Evolutionary conservation across 2,113 vertebrate species (phyloP).

Genomic region (Prochilodus magdalenae): DNA sequence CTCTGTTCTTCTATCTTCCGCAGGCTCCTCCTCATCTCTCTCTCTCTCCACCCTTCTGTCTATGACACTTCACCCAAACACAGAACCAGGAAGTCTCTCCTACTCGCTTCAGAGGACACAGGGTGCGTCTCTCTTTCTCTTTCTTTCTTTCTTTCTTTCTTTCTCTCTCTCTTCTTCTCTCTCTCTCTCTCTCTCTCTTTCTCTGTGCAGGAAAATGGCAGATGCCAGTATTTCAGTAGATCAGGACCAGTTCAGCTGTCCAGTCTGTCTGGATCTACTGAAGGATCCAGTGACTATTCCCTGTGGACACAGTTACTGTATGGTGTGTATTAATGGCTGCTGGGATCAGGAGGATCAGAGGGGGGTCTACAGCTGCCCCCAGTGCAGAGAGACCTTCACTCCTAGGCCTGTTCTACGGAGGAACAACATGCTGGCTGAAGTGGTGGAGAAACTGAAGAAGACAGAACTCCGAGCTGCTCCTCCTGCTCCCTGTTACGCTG

Average conservation of each 20-base stretch:
- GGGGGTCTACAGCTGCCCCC: constrained; percentile 1
- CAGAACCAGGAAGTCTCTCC: neutral
- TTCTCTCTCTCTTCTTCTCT: too few relatives aligned
- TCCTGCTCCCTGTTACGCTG: neutral
- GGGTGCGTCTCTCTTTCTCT: too few relatives aligned
- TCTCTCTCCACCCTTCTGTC: neutral
- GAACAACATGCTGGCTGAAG: neutral
- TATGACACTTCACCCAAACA: neutral
- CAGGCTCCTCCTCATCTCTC: too few relatives aligned
- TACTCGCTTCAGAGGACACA: neutral
- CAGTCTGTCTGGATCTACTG: constrained; percentile 1
- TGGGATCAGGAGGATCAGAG: neutral
- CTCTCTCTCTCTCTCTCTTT: too few relatives aligned
- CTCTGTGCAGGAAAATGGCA: neutral
- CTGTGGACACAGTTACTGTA: constrained; percentile 8
- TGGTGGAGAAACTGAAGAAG: constrained; percentile 3
- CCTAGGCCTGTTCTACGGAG: constrained; percentile 7
- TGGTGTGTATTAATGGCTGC: constrained; percentile 4
- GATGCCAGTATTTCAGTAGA: constrained; percentile 3
- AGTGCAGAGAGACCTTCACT: constrained; percentile 13
- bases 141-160: too few relatives aligned
- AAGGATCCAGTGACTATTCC: neutral
- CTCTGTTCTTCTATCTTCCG: neutral
- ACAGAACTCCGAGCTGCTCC: neutral
- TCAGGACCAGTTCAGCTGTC: constrained; percentile 15